Conservation (phyloP, 2,113 vertebrate species). For the Agelaius tricolor region DNA sequence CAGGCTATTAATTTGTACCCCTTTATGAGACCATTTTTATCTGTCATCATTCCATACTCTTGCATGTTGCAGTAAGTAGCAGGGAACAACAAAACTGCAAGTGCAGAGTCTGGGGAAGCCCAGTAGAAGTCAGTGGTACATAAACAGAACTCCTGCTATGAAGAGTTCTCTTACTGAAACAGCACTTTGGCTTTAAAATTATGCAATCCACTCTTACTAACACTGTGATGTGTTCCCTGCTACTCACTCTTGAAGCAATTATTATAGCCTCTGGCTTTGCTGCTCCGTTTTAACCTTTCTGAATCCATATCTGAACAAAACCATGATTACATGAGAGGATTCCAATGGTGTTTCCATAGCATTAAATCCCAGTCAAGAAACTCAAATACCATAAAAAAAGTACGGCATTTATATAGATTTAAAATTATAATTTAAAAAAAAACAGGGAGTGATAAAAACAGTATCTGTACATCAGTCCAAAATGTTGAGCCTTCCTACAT, state of each 20-base stretch:
- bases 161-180: background rate
- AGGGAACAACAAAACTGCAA: background rate
- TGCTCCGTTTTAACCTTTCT: background rate
- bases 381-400: background rate
- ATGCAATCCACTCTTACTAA: background rate
- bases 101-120: fast-evolving
- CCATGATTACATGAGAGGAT: background rate
- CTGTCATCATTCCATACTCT: background rate
- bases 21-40: background rate
- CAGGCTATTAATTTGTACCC: background rate
- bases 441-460: background rate
- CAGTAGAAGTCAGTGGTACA: background rate
- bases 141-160: background rate
- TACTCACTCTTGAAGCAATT: background rate
- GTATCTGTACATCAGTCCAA: background rate
- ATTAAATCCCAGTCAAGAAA: background rate
- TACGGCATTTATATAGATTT: background rate
- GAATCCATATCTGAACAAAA: background rate
- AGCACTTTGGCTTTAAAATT: background rate
- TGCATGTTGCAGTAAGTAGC: background rate
- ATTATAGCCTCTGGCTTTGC: background rate
- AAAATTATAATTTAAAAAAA: background rate
- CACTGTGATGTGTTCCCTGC: background rate
- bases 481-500: background rate
- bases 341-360: background rate